Conservation (phyloP, 1,140 invertebrate species). For the Saccostrea echinata region DNA sequence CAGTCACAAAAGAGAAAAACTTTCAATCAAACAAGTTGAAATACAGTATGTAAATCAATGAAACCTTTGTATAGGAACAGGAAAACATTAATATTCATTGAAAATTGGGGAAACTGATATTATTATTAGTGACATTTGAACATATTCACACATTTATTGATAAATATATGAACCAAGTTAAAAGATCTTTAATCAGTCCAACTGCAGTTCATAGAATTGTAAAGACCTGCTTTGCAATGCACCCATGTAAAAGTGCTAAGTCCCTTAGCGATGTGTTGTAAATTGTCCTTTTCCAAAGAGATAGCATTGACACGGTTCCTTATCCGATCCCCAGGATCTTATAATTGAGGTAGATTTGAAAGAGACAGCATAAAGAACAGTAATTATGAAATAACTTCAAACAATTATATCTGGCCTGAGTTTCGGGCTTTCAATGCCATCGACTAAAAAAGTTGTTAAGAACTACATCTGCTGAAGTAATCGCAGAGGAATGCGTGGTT, state of each 20-base stretch:
- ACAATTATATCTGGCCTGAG: slow-evolving; percentile 24
- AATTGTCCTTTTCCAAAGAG: neutral
- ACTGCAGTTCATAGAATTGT: neutral
- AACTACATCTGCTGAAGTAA: slow-evolving; percentile 18
- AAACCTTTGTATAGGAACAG: no score
- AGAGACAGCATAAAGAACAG: slow-evolving; percentile 6
- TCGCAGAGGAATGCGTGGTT: neutral
- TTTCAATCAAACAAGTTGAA: neutral
- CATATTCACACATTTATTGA: neutral
- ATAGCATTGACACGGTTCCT: neutral
- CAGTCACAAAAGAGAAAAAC: neutral
- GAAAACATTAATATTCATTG: no score
- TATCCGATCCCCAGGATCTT: neutral
- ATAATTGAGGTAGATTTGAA: slow-evolving; percentile 20
- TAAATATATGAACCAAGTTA: neutral
- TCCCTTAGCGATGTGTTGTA: neutral
- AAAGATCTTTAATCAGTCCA: neutral
- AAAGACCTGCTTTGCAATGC: neutral
- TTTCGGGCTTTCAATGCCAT: neutral
- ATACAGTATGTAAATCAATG: no score
- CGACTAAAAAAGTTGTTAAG: neutral
- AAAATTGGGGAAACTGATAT: no score
- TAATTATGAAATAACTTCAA: slow-evolving; percentile 37
- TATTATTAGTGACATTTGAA: neutral
- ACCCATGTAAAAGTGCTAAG: slow-evolving; percentile 14